Percentiles rank a stretch among this genome's conserved stretches.
These are phyloP conservation scores for Epsilonema sp. DNA, from an alignment of 2,888 invertebrate species.

Conservation along the genomic window DNA sequence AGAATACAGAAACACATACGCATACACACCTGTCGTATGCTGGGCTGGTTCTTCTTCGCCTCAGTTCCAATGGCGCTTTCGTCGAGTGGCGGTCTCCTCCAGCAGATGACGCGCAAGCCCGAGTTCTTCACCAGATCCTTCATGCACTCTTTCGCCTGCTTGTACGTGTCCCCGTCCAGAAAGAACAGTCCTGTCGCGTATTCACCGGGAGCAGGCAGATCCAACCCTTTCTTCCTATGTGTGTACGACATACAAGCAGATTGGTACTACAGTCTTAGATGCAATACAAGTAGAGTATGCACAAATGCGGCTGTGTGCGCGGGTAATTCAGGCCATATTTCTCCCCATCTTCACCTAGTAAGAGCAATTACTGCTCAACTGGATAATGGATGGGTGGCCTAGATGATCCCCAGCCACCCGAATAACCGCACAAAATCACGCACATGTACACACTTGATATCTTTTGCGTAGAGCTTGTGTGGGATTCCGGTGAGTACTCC, in stretches of 20 bases:
- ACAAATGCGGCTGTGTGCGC: too few relatives aligned
- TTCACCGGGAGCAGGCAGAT: constrained; percentile 61
- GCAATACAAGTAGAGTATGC: too few relatives aligned
- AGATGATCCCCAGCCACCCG: too few relatives aligned
- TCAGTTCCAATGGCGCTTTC: constrained; percentile 66
- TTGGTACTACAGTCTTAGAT: too few relatives aligned
- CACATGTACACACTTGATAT: constrained; percentile 54
- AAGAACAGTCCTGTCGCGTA: constrained; percentile 95
- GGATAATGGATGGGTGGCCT: too few relatives aligned
- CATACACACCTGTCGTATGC: constrained; percentile 78
- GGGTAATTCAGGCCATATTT: too few relatives aligned
- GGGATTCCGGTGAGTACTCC: constrained; percentile 92
- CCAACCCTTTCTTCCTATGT: constrained; percentile 35
- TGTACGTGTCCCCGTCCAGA: constrained; percentile 43
- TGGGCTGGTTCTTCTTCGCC: constrained; percentile 79
- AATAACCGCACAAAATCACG: too few relatives aligned
- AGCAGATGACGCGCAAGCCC: constrained; percentile 60
- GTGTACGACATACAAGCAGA: too few relatives aligned
- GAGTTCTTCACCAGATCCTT: constrained; percentile 55
- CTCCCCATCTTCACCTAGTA: too few relatives aligned
- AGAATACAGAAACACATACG: too few relatives aligned
- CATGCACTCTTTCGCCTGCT: constrained; percentile 55
- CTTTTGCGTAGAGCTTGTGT: constrained; percentile 61
- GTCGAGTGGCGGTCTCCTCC: constrained; percentile 81
- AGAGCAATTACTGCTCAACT: too few relatives aligned